Evolutionary conservation across 2,888 invertebrate genomes (phyloP), one percentile per base, ranked within the genome.

Genomic region (Platycnemis pennipes): DNA sequence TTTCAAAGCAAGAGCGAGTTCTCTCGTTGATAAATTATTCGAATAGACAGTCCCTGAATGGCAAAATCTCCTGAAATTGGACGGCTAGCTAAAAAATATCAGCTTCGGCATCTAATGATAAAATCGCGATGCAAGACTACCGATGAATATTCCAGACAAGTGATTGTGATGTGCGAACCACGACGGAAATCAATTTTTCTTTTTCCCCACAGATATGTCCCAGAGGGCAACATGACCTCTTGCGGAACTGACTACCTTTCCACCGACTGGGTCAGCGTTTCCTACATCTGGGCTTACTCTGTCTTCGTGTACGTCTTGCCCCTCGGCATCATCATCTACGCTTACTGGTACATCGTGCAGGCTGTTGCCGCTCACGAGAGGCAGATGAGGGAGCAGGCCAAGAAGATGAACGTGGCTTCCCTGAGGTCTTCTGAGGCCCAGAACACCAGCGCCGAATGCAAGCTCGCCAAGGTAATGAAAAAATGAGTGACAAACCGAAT

Each of bases 381-480:
- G 96, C 97, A 97, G 88, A 98, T 99, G 98, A 97, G 98, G 95
- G 99, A 98, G 96, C 99, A 99, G 96, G 99, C 99, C 94, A 99
- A 99, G 96, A 99, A 99, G 97, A 99, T 99, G 99, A 99, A 99
- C 96, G 99, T 99, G 8, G 98, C 98, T 95, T 98, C 98, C 77
- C 97, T 99, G 94, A 97, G 99, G 96, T 98, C 98, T 56, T 97
- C 98, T 49, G 98, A 98, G 96, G 97, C 98, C 95, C 97, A 98
- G 26, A 98, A 98, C 95, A 98, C 98, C 94, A 98, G 98, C 96
- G 98, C 98, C 16, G 99, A 99, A 96, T 98, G 98, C 96, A 98
- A 98, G 97, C 96, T 99, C 95, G 99, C 99, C 94, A 99, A 99
- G 97, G 97, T 97, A 95, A 88, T 53, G 42, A 44, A n/a, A n/a